Base-by-base conservation (phyloP, 2,888 invertebrate species). In the Tachina lurida region DNA sequence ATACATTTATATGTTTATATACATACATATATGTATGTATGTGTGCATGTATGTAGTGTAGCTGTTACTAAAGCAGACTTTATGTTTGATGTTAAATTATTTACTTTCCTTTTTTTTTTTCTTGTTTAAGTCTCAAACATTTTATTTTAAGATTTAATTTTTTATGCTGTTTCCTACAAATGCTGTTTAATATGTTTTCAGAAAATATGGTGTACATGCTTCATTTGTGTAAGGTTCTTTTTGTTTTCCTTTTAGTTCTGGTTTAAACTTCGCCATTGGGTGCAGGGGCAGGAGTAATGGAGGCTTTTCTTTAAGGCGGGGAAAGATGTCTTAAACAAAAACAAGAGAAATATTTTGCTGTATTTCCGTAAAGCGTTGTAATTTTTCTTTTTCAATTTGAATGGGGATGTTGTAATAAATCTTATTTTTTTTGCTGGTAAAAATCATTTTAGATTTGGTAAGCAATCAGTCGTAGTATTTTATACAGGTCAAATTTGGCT, bases 161-260 rank as follows among this genome's bases (percentile, higher is more conserved):
- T 19, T n/a, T 15, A n/a, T 39, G 56, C 43, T 67, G 80, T 80
- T 73, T 74, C 65, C 74, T 68, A 22, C 56, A 82, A 85, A 78
- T 81, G 77, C 70, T 74, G 77, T 78, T 81, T 74, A 65, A 65
- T 84, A 80, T 80, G 75, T 71, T 80, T 73, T 74, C 56, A 39
- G 15, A 81, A 84, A 81, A 85, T 78, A 73, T 81, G 76, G 39
- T 62, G 68, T 56, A 75, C 85, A 85, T 78, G 70, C 39, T 85
- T 78, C 74, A 75, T 82, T 82, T 78, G 65, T 65, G 71, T 73
- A 79, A 70, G 62, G 1, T 79, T 63, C 63, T 62, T 62, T 43
- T 52, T 52, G n/a, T 54, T 62, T 52, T 78, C 10, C 10, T 77
- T 56, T 70, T 70, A 19, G 19, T 78, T 31, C 39, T 67, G 47